Evolutionary conservation across 2,113 vertebrate genomes (phyloP), one percentile per base, ranked within the genome.

Genomic region (Uria aalge): DNA sequence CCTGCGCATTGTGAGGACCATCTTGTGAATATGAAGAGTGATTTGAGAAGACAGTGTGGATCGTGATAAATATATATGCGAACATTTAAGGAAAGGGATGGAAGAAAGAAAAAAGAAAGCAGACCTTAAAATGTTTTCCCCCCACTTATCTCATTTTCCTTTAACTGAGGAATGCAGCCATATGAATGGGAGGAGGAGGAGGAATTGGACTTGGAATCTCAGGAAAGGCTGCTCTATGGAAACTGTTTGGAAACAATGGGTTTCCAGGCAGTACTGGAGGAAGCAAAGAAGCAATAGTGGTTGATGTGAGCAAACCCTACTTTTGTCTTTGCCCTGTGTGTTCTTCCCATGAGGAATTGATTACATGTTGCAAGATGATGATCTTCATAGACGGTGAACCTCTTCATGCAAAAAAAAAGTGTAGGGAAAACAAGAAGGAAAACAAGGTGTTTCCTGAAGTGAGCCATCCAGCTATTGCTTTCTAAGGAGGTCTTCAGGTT

Each of bases 141-240:
- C 34, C 15, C 14, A 57, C 32, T 90, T 92, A 92, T 59, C 85
- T 95, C 30, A 53, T 86, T 94, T 94, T 93, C 15, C 60, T 81
- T 84, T 74, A 78, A 84, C 68, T 90, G 60, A 89, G 52, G 75
- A 95, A 84, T 88, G 75, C 43, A 74, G 48, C 55, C 17, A 16
- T 90, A 59, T 88, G 85, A 96, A 96, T 92, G 32, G 71, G 56
- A 96, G 90, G 72, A 82, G 88, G 78, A 95, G 45, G 45, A 45
- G 55, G 72, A 97, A 90, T 91, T 80, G 36, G 47, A 80, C 68
- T 86, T 88, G 94, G 77, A 91, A 76, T 82, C 60, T 96, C 95
- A 96, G 92, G 95, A 97, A 97, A 97, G 67, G 64, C 92, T 90
- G 63, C 92, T 97, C 63, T 26, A 30, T 96, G 81, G 94, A 93